Evolutionary conservation across 2,797 vertebrate genomes (phyloP).

Genomic region (Sebastes cheni): DNA sequence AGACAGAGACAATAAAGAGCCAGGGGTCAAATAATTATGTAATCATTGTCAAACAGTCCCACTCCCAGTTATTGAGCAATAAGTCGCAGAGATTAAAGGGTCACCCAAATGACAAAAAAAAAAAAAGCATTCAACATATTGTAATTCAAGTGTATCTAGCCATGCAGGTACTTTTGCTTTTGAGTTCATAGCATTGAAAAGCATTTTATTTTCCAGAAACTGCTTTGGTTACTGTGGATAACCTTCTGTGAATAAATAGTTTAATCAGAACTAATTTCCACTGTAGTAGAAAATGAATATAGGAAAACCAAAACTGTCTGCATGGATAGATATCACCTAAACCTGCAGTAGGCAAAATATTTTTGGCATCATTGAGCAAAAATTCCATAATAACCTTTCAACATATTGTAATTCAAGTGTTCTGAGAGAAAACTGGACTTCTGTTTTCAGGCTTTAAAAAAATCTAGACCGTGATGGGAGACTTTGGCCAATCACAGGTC

Average conservation of each 20-base stretch:
- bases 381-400: too few species aligned
- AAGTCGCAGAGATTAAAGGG: background rate
- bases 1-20: constrained; percentile 1
- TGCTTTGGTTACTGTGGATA: background rate
- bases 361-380: too few species aligned
- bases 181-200: background rate
- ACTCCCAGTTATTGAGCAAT: background rate
- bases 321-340: background rate
- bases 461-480: too few species aligned
- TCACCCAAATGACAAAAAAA: background rate
- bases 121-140: too few species aligned
- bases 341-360: too few species aligned
- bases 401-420: too few species aligned
- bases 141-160: too few species aligned
- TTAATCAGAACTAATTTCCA: background rate
- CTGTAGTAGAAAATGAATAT: background rate
- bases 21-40: constrained; percentile 17
- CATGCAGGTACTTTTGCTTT: background rate
- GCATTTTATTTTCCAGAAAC: background rate
- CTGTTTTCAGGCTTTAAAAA: too few species aligned
- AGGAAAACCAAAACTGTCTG: background rate
- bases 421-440: too few species aligned
- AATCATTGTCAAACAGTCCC: constrained; percentile 10
- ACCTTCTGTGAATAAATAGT: background rate
- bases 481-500: too few species aligned